Evolutionary conservation across 2,113 vertebrate genomes (phyloP).

Genomic region (Rhipidura dahli): DNA sequence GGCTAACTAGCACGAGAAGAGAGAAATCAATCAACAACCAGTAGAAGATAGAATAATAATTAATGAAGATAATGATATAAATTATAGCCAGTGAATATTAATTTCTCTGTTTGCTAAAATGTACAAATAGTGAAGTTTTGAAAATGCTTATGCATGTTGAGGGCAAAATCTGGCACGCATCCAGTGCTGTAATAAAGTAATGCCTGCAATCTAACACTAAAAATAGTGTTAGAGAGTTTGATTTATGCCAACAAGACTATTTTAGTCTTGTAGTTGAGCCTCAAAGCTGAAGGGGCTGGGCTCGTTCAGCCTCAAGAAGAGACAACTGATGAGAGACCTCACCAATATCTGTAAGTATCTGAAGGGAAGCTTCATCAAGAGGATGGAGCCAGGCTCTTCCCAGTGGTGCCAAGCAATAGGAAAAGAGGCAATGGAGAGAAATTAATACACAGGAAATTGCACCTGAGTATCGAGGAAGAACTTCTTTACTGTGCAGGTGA

Average conservation of each 20-base stretch:
- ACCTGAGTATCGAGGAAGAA: background rate
- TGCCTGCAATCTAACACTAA: background rate
- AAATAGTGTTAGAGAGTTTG: background rate
- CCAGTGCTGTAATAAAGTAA: background rate
- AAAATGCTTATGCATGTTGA: background rate
- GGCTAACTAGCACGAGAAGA: background rate
- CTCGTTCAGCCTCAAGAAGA: background rate
- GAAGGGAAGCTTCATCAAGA: background rate
- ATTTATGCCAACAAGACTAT: background rate
- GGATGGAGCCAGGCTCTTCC: background rate
- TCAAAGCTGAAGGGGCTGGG: background rate
- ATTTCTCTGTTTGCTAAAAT: background rate
- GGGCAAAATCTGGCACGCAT: rapidly evolving
- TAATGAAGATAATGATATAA: background rate
- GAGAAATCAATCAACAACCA: background rate
- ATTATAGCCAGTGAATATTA: background rate
- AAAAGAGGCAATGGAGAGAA: background rate
- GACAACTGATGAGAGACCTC: background rate
- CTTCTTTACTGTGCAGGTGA: background rate
- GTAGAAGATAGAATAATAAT: background rate
- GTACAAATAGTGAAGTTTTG: background rate
- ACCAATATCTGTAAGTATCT: background rate
- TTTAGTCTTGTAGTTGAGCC: background rate
- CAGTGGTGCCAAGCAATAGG: background rate
- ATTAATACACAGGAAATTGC: background rate